These are phyloP conservation scores for Chiroxiphia lanceolata DNA, from an alignment of 2,797 vertebrate species.

Conservation along the genomic window DNA sequence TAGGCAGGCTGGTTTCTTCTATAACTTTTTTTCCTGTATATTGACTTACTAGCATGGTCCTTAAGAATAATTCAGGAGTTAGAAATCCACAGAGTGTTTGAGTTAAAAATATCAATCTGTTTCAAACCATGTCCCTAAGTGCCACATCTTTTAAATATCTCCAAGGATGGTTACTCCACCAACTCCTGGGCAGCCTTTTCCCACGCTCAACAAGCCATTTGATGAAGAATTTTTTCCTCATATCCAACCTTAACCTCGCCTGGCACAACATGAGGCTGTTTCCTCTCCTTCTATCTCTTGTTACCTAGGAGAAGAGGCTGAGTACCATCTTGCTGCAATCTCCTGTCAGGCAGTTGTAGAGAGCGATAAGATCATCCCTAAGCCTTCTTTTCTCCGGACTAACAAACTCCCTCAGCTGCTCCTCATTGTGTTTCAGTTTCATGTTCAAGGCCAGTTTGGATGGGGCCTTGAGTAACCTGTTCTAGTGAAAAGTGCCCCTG, in stretches of 20 bases:
- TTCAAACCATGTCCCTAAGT: background rate
- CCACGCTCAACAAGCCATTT: background rate
- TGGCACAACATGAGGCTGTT: background rate
- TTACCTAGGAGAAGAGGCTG: background rate
- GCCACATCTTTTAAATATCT: background rate
- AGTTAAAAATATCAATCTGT: background rate
- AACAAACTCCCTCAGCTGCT: background rate
- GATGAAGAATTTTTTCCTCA: background rate
- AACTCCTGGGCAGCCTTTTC: background rate
- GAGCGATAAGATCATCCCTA: background rate
- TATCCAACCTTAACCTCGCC: background rate
- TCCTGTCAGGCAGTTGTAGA: background rate
- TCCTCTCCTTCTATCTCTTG: background rate
- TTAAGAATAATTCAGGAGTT: background rate
- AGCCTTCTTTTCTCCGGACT: background rate
- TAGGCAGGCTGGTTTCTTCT: fast-evolving
- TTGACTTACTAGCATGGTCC: background rate
- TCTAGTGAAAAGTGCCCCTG: background rate
- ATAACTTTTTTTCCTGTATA: background rate
- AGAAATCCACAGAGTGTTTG: background rate
- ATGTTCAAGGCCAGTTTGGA: background rate
- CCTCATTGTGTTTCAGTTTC: background rate
- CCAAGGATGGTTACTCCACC: background rate
- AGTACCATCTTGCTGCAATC: background rate
- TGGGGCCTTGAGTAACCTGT: background rate